A percentile compares a stretch with the other conserved stretches of the same genome.
These are phyloP conservation scores for Ciconia boyciana DNA, from an alignment of 2,113 vertebrate species.

Conservation along the genomic window DNA sequence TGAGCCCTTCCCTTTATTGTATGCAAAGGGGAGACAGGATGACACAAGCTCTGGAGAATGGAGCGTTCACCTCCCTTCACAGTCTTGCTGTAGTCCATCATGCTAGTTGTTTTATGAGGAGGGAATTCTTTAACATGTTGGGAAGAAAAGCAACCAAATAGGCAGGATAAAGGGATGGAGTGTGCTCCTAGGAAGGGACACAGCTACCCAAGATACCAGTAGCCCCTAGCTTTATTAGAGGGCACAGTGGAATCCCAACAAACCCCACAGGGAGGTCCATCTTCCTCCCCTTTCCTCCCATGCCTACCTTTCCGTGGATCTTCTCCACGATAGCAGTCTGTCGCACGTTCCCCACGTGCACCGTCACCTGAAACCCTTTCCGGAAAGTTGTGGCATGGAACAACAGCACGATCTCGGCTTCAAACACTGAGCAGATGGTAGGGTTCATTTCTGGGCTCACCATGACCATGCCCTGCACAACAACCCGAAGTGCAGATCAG, in stretches of 20 bases:
- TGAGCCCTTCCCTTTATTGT: background rate
- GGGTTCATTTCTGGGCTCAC: constrained; percentile 98
- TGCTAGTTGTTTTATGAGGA: background rate
- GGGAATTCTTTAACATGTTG: background rate
- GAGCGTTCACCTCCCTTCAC: background rate
- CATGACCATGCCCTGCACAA: constrained; percentile 94
- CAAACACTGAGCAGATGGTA: constrained; percentile 95
- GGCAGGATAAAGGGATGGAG: background rate
- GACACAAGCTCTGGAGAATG: background rate
- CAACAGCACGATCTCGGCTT: constrained; percentile 94
- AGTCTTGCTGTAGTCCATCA: background rate
- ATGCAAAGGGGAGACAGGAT: background rate
- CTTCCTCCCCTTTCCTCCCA: background rate
- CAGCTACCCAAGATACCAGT: background rate
- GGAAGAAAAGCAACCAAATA: background rate
- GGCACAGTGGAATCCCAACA: background rate
- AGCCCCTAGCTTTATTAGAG: background rate
- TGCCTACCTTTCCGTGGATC: constrained; percentile 91
- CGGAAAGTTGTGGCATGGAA: constrained; percentile 97
- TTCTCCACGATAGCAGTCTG: constrained; percentile 94
- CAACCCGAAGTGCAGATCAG: constrained; percentile 4
- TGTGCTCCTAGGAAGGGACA: background rate
- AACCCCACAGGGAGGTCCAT: background rate
- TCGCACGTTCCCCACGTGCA: constrained; percentile 93
- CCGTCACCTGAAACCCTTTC: constrained; percentile 97